Conservation (phyloP, 2,888 invertebrate species). For the Drosophila hamatofila region DNA sequence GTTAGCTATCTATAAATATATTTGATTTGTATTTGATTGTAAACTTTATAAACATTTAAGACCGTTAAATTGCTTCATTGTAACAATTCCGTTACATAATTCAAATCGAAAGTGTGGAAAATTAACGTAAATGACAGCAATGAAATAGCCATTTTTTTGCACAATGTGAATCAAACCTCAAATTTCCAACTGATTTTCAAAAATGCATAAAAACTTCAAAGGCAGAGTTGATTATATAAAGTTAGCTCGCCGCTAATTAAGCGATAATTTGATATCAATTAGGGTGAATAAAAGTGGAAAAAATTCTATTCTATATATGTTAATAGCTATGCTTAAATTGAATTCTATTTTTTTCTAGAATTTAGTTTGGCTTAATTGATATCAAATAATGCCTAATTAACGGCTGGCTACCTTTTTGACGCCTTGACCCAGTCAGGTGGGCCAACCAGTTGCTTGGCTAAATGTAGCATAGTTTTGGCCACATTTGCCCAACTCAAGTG, state of each 20-base stretch:
- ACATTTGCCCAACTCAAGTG: conserved; percentile 43
- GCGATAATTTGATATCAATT: not conserved
- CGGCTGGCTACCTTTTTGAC: conserved; percentile 3
- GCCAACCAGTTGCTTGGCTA: conserved; percentile 16
- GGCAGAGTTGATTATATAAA: not conserved
- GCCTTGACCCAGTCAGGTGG: conserved; percentile 43
- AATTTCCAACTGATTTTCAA: not conserved
- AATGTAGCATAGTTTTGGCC: conserved; percentile 33
- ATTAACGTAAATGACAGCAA: not conserved
- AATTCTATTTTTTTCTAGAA: not conserved
- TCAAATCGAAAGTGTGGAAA: conserved; percentile 4
- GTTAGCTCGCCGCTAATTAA: not conserved
- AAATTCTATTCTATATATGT: not conserved
- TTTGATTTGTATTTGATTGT: not conserved
- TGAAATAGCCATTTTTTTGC: not conserved
- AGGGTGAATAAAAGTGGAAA: not conserved
- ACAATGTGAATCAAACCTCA: not conserved
- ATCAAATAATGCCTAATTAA: conserved; percentile 13
- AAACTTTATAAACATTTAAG: not conserved
- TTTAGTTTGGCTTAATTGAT: not conserved
- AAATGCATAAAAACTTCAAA: not conserved
- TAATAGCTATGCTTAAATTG: not conserved
- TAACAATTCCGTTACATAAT: not conserved
- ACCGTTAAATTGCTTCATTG: not conserved
- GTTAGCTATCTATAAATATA: not conserved